Evolutionary conservation across 2,113 vertebrate species (phyloP), one percentile per base, ranked within the genome.

Genomic region (Ptilorrhoa leucosticta): DNA sequence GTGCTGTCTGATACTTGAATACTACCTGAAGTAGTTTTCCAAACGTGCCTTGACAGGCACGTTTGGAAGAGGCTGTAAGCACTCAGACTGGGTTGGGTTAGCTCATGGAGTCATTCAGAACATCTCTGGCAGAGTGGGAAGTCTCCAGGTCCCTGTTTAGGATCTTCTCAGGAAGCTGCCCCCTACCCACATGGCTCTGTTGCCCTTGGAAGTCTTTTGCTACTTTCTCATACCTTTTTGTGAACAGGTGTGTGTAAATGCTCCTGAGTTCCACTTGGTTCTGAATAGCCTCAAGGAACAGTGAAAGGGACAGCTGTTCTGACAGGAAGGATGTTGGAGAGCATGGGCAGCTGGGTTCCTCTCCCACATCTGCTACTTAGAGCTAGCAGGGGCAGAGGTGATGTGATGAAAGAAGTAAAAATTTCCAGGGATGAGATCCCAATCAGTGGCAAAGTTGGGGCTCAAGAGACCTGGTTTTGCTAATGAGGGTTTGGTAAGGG

Each of bases 401-500:
- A 9, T 40, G 48, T 23, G 30, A 50, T 4, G 3, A n/a, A 70
- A 56, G 53, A 54, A 48, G 30, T 51, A 51, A 16, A 16, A 45
- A n/a, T 56, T 45, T 33, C 23, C 15, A n/a, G 30, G 22, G 22
- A 53, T 72, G 33, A 71, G 53, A 77, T 64, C 22, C 9, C 24
- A 33, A 10, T 54, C 39, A n/a, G 10, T n/a, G 44, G 44, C 58
- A 81, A 73, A 69, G 56, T 2, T 71, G 13, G 31, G 48, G 31
- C 33, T 47, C 21, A 19, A 35, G 42, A 66, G 21, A 79, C 57
- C 39, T 40, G 44, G 18, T 75, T 76, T 86, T 70, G 47, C 54
- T 58, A 33, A 19, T 0, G 1, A 48, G 9, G n/a, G 11, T 65
- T 56, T 1, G 0, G n/a, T 56, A 44, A 68, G 27, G 17, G 33